A percentile compares a stretch with the other conserved stretches of the same genome.
Evolutionary conservation across 2,113 vertebrate species (phyloP).

Genomic region (Andinoacara biseriatus): DNA sequence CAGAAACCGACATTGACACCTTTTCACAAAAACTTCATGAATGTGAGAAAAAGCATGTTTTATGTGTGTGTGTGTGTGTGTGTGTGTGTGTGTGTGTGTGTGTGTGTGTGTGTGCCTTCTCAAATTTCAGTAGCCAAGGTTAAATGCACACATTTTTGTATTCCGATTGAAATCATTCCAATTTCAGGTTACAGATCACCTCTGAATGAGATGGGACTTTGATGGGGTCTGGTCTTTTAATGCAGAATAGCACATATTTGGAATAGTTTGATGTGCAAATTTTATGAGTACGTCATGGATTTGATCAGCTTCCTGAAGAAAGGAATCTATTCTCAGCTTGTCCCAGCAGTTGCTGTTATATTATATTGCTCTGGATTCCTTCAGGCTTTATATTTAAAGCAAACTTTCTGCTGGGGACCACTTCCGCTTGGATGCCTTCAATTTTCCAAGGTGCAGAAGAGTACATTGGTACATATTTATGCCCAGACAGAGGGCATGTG

Average conservation of each 20-base stretch:
- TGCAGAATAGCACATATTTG: background rate
- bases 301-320: background rate
- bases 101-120: background rate
- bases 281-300: background rate
- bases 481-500: background rate
- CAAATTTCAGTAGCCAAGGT: background rate
- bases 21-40: constrained; percentile 15
- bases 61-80: background rate
- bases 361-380: background rate
- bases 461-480: background rate
- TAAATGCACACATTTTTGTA: background rate
- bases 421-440: background rate
- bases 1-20: background rate
- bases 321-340: background rate
- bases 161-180: background rate
- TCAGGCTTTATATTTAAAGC: background rate
- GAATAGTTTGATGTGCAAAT: background rate
- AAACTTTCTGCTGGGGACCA: background rate
- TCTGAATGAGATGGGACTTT: background rate
- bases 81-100: too few relatives aligned
- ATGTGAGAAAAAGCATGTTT: background rate
- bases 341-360: background rate
- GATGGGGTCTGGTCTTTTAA: background rate
- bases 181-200: background rate
- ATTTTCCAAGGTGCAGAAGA: background rate